Evolutionary conservation across 2,797 vertebrate genomes (phyloP).

Genomic region (Girardinus metallicus): DNA sequence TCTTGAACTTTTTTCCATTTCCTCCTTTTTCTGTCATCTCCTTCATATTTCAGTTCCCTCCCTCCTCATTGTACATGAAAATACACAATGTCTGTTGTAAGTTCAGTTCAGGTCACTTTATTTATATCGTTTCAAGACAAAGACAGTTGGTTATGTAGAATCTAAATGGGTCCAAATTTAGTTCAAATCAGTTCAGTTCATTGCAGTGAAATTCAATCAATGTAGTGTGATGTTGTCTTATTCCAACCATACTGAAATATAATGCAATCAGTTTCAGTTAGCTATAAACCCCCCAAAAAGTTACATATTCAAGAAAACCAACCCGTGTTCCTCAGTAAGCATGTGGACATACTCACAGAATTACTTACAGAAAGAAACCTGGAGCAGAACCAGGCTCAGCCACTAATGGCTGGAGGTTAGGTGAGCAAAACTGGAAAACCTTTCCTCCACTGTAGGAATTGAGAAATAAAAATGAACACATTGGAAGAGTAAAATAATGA

Average conservation of each 20-base stretch:
- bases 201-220: background rate
- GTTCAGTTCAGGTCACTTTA: background rate
- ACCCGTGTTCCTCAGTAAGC: background rate
- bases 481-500: background rate
- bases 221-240: background rate
- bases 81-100: conserved; percentile 1
- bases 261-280: background rate
- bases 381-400: background rate
- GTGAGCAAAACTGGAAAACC: background rate
- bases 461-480: background rate
- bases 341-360: background rate
- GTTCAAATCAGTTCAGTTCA: background rate
- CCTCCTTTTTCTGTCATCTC: background rate
- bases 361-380: background rate
- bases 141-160: background rate
- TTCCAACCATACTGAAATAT: background rate
- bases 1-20: background rate
- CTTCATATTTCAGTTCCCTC: conserved; percentile 5
- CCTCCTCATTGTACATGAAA: conserved; percentile 14
- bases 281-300: background rate
- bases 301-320: background rate
- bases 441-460: background rate
- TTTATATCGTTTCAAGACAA: background rate
- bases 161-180: background rate
- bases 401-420: background rate